Conservation (phyloP, 2,797 vertebrate species). For the Hydrocynus forskahlii region DNA sequence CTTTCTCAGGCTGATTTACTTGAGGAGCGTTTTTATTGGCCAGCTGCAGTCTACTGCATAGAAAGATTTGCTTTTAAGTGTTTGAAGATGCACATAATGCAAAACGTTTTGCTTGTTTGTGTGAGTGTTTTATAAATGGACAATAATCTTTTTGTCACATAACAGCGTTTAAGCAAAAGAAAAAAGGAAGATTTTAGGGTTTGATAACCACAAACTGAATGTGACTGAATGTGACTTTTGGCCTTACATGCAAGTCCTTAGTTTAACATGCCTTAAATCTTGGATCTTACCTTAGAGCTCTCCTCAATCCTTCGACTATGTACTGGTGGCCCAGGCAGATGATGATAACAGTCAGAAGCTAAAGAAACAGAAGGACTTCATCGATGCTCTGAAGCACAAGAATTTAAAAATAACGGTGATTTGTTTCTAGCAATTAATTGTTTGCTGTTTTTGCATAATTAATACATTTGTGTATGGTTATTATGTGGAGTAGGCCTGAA, state of each 20-base stretch:
- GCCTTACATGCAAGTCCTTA: neutral
- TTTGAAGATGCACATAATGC: neutral
- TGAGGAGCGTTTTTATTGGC: neutral
- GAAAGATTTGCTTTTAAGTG: neutral
- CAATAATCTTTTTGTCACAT: neutral
- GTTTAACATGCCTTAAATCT: neutral
- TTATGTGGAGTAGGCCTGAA: too few relatives aligned
- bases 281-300: constrained; percentile 62
- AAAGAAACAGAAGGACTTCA: constrained; percentile 77
- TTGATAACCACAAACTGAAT: neutral
- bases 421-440: neutral
- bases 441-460: neutral
- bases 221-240: neutral
- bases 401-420: constrained; percentile 84
- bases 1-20: neutral
- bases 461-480: too few relatives aligned
- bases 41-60: neutral
- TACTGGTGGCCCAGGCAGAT: constrained; percentile 81
- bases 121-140: neutral
- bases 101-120: too few relatives aligned
- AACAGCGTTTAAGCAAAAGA: neutral
- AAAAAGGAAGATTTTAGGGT: neutral
- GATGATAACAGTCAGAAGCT: constrained; percentile 51
- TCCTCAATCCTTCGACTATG: constrained; percentile 80
- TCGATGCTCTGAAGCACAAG: constrained; percentile 77